A percentile compares a stretch with the other conserved stretches of the same genome.
Evolutionary conservation across 2,888 invertebrate species (phyloP).

Genomic region (Drosophila longiperda): DNA sequence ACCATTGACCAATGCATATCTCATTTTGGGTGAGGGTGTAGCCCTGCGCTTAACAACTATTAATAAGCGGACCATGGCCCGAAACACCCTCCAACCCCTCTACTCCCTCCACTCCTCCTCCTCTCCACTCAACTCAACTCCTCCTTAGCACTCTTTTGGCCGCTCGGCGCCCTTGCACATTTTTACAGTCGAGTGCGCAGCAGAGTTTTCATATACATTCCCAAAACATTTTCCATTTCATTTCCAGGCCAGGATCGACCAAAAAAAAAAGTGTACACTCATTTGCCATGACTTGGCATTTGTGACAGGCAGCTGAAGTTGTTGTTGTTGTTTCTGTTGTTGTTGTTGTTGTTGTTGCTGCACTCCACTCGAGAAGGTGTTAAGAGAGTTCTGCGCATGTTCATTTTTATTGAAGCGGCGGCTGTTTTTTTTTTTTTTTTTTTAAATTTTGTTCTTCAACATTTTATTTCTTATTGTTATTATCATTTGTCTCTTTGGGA

Average conservation of each 20-base stretch:
- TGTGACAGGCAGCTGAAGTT: slow-evolving; percentile 73
- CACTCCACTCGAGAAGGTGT: slow-evolving; percentile 73
- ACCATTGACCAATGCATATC: slow-evolving; percentile 36
- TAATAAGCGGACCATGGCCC: slow-evolving; percentile 68
- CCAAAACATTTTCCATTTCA: slow-evolving; percentile 22
- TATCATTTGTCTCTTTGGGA: slow-evolving; percentile 12
- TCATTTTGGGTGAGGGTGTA: slow-evolving; percentile 67
- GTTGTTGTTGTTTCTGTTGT: slow-evolving; percentile 17
- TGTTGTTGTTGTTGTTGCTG: slow-evolving; percentile 50
- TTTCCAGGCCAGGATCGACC: slow-evolving; percentile 52
- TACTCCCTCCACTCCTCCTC: slow-evolving; percentile 13
- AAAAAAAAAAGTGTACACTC: slow-evolving; percentile 65
- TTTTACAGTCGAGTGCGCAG: slow-evolving; percentile 72
- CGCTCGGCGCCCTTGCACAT: slow-evolving; percentile 41
- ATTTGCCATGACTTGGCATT: slow-evolving; percentile 78
- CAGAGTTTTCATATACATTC: slow-evolving; percentile 40
- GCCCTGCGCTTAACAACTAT: slow-evolving; percentile 81
- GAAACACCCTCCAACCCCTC: slow-evolving; percentile 18
- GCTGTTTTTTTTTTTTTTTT: slow-evolving; percentile 19
- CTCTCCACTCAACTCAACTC: slow-evolving; percentile 4
- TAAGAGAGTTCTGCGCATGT: slow-evolving; percentile 72
- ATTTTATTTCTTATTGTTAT: slow-evolving; percentile 45
- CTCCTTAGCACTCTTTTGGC: too few species aligned
- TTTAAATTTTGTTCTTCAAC: not conserved
- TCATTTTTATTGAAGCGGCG: slow-evolving; percentile 62